Percentiles rank a stretch among this genome's conserved stretches.
Evolutionary conservation across 2,797 vertebrate genomes (phyloP).

Genomic region (Netta rufina): DNA sequence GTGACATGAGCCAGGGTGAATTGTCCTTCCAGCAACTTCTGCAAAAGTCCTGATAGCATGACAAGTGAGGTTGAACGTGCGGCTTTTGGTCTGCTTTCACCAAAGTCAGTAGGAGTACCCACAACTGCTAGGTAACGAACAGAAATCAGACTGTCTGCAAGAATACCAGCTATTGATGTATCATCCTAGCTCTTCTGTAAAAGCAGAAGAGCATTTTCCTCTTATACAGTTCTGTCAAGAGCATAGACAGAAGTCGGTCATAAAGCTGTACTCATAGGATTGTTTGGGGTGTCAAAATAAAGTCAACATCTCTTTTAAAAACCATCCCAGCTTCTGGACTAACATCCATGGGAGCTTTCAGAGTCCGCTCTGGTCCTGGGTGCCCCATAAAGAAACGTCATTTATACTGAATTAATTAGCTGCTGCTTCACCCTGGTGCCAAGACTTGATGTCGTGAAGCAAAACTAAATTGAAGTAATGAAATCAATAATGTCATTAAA

Average conservation of each 20-base stretch:
- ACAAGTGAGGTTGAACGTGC: rapidly evolving
- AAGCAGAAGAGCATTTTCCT: not conserved
- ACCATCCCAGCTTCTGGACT: not conserved
- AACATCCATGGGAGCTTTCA: not conserved
- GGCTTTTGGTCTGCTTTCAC: not conserved
- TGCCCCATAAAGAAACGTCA: not conserved
- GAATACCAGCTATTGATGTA: not conserved
- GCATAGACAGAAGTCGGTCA: not conserved
- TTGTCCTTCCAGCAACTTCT: not conserved
- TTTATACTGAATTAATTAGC: not conserved
- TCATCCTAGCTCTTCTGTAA: not conserved
- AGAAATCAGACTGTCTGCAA: not conserved
- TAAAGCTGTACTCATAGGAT: not conserved
- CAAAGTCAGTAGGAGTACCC: not conserved
- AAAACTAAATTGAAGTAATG: not conserved
- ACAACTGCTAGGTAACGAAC: not conserved
- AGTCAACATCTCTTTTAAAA: not conserved
- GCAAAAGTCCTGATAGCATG: not conserved
- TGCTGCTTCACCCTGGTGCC: not conserved
- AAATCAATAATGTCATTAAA: slow-evolving; percentile 12
- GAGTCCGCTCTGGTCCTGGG: not conserved
- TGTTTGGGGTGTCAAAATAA: not conserved
- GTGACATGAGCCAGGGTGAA: not conserved
- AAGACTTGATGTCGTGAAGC: not conserved
- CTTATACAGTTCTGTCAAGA: not conserved